Percentiles rank a stretch among this genome's conserved stretches.
These are phyloP conservation scores for Thymallus thymallus DNA, from an alignment of 2,113 vertebrate species.

Conservation along the genomic window DNA sequence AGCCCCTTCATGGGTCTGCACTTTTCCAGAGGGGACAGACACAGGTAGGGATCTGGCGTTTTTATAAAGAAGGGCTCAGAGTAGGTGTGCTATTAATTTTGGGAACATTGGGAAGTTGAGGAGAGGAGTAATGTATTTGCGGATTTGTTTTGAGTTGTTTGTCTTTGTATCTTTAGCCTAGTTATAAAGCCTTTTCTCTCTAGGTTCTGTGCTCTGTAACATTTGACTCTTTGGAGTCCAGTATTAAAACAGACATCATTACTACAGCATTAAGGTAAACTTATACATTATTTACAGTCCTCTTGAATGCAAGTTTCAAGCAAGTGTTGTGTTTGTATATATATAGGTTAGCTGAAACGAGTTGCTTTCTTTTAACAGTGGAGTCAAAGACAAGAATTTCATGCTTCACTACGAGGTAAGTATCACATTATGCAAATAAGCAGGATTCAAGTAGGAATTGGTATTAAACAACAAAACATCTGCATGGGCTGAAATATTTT, in stretches of 20 bases:
- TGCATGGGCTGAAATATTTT: conserved; percentile 1
- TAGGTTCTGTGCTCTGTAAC: conserved; percentile 94
- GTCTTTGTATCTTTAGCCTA: background rate
- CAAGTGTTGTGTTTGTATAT: background rate
- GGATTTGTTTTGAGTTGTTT: no score
- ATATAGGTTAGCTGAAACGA: background rate
- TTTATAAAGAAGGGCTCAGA: no score
- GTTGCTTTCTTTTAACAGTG: conserved; percentile 75
- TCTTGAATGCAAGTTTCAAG: background rate
- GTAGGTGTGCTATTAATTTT: no score
- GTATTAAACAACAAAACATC: background rate
- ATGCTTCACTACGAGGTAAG: conserved; percentile 98
- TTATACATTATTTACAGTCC: background rate
- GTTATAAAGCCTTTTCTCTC: conserved; percentile 27
- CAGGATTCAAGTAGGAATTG: background rate
- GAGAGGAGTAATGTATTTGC: no score
- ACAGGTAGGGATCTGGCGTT: conserved; percentile 75
- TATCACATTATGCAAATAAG: background rate
- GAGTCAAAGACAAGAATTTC: conserved; percentile 97
- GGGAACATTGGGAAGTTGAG: no score
- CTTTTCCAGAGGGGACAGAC: conserved; percentile 98
- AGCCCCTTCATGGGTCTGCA: conserved; percentile 93
- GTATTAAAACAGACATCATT: conserved; percentile 87
- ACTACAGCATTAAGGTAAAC: conserved; percentile 88
- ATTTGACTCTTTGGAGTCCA: conserved; percentile 96